Conservation (phyloP, 2,113 vertebrate genomes). For the Pseudorhombus dupliciocellatus region DNA sequence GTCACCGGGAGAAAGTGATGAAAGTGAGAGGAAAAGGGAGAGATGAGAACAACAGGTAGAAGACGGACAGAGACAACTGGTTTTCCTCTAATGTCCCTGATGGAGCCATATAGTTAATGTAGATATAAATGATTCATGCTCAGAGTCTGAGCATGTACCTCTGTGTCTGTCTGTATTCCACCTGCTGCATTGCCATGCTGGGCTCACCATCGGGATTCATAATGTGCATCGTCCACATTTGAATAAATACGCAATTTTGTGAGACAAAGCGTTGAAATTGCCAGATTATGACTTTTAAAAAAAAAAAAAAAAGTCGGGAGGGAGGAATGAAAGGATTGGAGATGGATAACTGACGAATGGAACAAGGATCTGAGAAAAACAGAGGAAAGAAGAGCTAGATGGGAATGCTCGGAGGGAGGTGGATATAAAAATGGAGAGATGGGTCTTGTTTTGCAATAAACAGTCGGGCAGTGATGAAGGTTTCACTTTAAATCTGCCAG, state of each 20-base stretch:
- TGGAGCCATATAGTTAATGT: too few species aligned
- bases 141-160: too few species aligned
- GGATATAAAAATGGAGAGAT: constrained; percentile 7
- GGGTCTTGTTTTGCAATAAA: constrained; percentile 31
- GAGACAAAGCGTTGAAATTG: not conserved
- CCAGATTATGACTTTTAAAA: not conserved
- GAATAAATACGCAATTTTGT: not conserved
- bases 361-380: constrained; percentile 4
- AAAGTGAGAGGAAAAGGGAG: constrained; percentile 3
- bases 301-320: not conserved
- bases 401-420: not conserved
- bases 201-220: too few species aligned
- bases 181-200: too few species aligned
- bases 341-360: constrained; percentile 28
- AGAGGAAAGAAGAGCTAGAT: constrained; percentile 4
- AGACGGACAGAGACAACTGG: constrained; percentile 28
- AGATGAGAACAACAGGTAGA: not conserved
- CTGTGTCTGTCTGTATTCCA: not conserved
- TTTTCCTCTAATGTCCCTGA: too few species aligned
- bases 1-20: constrained; percentile 25
- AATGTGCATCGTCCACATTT: not conserved
- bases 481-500: constrained; percentile 25
- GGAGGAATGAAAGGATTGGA: not conserved
- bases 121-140: too few species aligned
- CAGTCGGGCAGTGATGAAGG: constrained; percentile 28